A percentile compares a stretch with the other conserved stretches of the same genome.
These are phyloP conservation scores for Cnemophilus loriae DNA, from an alignment of 2,113 vertebrate species.

Conservation along the genomic window DNA sequence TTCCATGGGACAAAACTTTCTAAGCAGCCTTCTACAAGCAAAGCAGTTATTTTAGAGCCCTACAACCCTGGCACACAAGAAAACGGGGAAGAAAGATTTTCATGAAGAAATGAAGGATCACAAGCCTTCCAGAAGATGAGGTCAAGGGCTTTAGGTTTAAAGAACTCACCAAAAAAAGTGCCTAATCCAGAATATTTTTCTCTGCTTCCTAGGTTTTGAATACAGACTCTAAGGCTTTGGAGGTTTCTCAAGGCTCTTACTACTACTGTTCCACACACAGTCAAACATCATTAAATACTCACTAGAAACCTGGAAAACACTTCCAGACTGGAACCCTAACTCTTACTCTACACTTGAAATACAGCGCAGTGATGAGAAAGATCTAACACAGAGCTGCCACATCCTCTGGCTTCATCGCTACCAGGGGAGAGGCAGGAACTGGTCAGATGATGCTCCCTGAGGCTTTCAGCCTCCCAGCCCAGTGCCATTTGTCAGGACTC, in stretches of 20 bases:
- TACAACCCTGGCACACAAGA: neutral
- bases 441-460: neutral
- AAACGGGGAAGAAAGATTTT: neutral
- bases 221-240: neutral
- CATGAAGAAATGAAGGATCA: neutral
- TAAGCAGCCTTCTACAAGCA: neutral
- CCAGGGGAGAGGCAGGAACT: neutral
- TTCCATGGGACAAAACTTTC: neutral
- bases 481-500: neutral
- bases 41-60: neutral
- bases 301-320: neutral
- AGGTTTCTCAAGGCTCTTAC: neutral
- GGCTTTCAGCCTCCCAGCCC: neutral
- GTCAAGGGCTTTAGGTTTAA: neutral
- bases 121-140: neutral
- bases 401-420: neutral
- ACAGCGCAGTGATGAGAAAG: rapidly evolving
- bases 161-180: neutral
- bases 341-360: neutral
- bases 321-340: neutral
- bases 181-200: neutral
- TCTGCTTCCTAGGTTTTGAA: neutral
- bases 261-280: neutral
- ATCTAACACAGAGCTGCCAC: neutral
- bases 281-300: neutral